Conservation (phyloP, 1,140 invertebrate species). For the Pygmarrhopalites habei region DNA sequence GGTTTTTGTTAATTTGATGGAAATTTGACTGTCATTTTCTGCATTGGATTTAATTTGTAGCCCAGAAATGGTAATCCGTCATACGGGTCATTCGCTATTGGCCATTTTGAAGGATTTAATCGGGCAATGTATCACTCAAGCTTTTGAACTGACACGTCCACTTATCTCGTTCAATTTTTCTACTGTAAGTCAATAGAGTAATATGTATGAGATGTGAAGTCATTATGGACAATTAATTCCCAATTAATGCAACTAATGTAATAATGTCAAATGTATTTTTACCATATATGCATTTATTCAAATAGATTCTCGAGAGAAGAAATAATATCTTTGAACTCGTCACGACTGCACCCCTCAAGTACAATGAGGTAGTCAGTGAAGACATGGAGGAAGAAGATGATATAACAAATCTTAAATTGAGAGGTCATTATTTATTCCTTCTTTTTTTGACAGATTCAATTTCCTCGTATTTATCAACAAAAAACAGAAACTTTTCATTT, state of each 20-base stretch:
- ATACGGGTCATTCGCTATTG: conserved; percentile 84
- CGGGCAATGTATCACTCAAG: conserved; percentile 80
- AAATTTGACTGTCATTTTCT: too few relatives aligned
- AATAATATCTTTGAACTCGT: conserved; percentile 94
- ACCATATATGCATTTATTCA: conserved; percentile 14
- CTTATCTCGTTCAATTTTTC: conserved; percentile 89
- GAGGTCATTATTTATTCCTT: too few relatives aligned
- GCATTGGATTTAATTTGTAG: too few relatives aligned
- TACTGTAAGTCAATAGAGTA: conserved; percentile 59
- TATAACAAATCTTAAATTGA: too few relatives aligned
- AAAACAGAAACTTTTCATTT: too few relatives aligned
- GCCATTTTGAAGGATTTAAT: conserved; percentile 79
- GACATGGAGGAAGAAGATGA: conserved; percentile 55
- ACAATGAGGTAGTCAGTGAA: conserved; percentile 46
- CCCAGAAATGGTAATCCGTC: conserved; percentile 78
- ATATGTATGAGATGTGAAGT: not conserved
- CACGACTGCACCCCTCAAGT: conserved; percentile 51
- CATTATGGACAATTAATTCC: not conserved
- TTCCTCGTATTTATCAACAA: too few relatives aligned
- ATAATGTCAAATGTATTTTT: conserved; percentile 1
- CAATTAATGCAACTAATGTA: not conserved
- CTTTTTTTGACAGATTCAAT: too few relatives aligned
- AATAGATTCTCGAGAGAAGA: conserved; percentile 81
- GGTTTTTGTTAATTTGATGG: too few relatives aligned
- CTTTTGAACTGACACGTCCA: conserved; percentile 83